A percentile compares a stretch with the other conserved stretches of the same genome.
Conservation (phyloP, 1,140 invertebrate genomes). For the Melitaea cinxia region DNA sequence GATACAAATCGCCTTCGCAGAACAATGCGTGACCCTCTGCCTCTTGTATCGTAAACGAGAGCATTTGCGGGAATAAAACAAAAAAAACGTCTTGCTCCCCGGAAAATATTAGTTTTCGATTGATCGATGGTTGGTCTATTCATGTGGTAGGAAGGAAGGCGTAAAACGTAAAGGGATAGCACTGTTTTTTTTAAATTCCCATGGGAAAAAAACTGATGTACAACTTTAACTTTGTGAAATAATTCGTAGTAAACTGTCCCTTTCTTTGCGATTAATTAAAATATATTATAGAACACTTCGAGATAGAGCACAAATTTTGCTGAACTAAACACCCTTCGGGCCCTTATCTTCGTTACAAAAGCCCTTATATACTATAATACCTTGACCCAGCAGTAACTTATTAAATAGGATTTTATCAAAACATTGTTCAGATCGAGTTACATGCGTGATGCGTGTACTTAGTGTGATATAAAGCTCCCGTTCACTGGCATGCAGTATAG, state of each 20-base stretch:
- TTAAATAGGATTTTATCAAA: neutral
- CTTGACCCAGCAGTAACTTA: neutral
- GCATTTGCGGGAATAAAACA: conserved; percentile 15
- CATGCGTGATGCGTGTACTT: neutral
- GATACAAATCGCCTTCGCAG: conserved; percentile 16
- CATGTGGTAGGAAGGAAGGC: neutral
- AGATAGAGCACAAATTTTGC: neutral
- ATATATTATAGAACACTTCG: no score
- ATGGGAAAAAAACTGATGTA: no score
- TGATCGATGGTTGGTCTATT: neutral
- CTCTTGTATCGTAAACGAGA: conserved; percentile 23
- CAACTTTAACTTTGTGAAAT: no score
- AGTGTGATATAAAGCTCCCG: no score
- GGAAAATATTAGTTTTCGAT: neutral
- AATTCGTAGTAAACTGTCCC: no score
- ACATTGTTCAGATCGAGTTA: neutral
- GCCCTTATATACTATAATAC: no score
- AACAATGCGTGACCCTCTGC: conserved; percentile 25
- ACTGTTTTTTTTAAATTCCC: no score
- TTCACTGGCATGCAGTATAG: no score
- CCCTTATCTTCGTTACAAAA: neutral
- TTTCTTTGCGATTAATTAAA: no score
- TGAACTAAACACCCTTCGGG: neutral
- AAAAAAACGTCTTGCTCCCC: neutral
- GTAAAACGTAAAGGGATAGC: neutral